Conservation (phyloP, 1,140 invertebrate species). For the Tachypleus tridentatus region DNA sequence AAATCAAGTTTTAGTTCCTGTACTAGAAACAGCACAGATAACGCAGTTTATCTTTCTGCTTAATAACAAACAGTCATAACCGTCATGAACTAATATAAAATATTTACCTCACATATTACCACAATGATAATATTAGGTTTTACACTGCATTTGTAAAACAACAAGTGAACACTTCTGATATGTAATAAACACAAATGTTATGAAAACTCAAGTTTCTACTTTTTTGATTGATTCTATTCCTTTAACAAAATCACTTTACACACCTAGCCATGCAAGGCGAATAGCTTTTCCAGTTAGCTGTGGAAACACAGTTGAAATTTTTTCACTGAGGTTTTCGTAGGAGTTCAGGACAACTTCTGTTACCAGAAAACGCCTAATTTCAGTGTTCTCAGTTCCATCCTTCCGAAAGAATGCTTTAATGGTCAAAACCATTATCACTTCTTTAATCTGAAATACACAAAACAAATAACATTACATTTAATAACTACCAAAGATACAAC, state of each 20-base stretch:
- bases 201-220: no score
- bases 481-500: no score
- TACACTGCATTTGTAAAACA: background rate
- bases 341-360: constrained; percentile 37
- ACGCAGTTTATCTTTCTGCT: no score
- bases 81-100: no score
- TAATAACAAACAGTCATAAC: no score
- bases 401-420: constrained; percentile 11
- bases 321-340: constrained; percentile 40
- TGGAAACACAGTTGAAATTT: constrained; percentile 42
- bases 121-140: background rate
- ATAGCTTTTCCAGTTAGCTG: constrained; percentile 35
- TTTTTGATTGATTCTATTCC: no score
- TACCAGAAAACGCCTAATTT: constrained; percentile 45
- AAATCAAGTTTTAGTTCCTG: no score
- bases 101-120: no score
- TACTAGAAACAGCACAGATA: no score
- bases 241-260: constrained; percentile 12
- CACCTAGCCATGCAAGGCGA: constrained; percentile 47
- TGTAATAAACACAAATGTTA: constrained; percentile 4
- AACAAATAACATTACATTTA: no score
- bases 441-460: no score
- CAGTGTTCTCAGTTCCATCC: constrained; percentile 21
- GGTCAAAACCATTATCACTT: constrained; percentile 10
- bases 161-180: constrained; percentile 2